Percentiles rank a stretch among this genome's conserved stretches.
These are phyloP conservation scores for Cerceris ruficornis DNA, from an alignment of 2,888 invertebrate genomes.

Conservation along the genomic window DNA sequence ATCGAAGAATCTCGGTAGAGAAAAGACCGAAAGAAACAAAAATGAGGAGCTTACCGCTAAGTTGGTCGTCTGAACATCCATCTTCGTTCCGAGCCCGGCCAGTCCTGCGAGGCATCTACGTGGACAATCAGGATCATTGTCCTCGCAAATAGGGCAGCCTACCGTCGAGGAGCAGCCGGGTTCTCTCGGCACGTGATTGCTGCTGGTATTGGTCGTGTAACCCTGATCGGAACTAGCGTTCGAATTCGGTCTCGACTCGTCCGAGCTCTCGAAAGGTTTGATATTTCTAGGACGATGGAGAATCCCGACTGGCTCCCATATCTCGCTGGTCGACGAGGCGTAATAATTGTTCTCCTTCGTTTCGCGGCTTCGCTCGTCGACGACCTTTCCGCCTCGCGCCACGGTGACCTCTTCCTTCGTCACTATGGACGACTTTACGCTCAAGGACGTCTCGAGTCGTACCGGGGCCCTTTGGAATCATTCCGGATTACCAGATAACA, in stretches of 20 bases:
- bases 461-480: constrained; percentile 84
- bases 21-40: not conserved
- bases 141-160: constrained; percentile 73
- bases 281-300: constrained; percentile 76
- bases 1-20: too few species aligned
- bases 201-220: constrained; percentile 78
- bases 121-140: constrained; percentile 70
- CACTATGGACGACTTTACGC: constrained; percentile 87
- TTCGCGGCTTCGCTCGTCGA: constrained; percentile 88
- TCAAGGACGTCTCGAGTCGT: constrained; percentile 87
- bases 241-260: constrained; percentile 79
- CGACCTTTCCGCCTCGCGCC: constrained; percentile 85
- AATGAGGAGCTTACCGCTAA: constrained; percentile 75
- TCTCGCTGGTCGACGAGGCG: constrained; percentile 86
- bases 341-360: constrained; percentile 89
- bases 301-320: constrained; percentile 85
- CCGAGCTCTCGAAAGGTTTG: constrained; percentile 79
- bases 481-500: constrained; percentile 50
- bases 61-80: constrained; percentile 74
- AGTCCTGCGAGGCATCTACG: constrained; percentile 74
- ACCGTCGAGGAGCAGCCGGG: constrained; percentile 68
- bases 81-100: constrained; percentile 69
- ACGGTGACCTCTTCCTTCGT: constrained; percentile 89
- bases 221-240: constrained; percentile 80
- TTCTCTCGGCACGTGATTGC: constrained; percentile 75